A percentile compares a stretch with the other conserved stretches of the same genome.
These are phyloP conservation scores for Heliconius cydno DNA, from an alignment of 2,888 invertebrate genomes.

Conservation along the genomic window DNA sequence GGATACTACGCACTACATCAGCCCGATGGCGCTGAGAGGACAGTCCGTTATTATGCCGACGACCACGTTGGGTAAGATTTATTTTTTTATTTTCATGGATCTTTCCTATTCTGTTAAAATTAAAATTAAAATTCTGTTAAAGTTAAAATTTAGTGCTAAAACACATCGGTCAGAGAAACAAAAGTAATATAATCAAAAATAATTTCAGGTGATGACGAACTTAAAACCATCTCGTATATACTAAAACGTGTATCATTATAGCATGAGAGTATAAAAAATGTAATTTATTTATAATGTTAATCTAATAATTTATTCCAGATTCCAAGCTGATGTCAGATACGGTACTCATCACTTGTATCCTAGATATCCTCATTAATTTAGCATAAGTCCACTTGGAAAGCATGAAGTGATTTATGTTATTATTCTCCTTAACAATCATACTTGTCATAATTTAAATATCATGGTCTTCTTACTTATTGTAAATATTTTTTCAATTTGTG, in stretches of 20 bases:
- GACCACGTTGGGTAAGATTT: constrained; percentile 60
- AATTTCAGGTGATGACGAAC: no score
- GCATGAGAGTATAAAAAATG: no score
- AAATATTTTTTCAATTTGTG: background rate
- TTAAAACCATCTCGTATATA: no score
- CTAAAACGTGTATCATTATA: no score
- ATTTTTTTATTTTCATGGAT: background rate
- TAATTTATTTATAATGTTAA: no score
- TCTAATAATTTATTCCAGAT: constrained; percentile 56
- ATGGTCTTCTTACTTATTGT: background rate
- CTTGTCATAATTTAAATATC: background rate
- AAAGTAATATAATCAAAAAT: no score
- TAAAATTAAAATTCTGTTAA: no score
- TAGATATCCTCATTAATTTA: constrained; percentile 43
- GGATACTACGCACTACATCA: constrained; percentile 76
- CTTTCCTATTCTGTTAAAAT: background rate
- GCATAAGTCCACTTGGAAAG: background rate
- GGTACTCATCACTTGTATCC: constrained; percentile 72
- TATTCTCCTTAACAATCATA: background rate
- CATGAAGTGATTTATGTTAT: constrained; percentile 1
- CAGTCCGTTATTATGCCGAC: constrained; percentile 81
- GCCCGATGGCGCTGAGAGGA: constrained; percentile 76
- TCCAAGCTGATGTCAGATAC: constrained; percentile 75
- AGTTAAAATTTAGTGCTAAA: background rate
- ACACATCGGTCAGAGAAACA: no score